phyloP scores from a whole-genome alignment of 2,888 invertebrate species.

The Kryphioiulus occultus region DNA sequence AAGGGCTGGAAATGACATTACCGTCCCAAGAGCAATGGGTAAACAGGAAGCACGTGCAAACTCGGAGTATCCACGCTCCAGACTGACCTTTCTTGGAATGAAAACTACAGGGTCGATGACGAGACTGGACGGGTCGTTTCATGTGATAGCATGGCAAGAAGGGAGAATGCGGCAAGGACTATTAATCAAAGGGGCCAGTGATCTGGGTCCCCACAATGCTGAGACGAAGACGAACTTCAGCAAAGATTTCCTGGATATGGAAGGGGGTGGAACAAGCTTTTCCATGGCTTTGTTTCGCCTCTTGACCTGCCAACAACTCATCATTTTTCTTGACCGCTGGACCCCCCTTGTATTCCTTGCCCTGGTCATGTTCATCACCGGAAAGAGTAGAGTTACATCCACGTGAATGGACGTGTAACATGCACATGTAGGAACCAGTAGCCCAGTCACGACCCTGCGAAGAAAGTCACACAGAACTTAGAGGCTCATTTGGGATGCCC shows the following conservation, averaged over 20 bases:
- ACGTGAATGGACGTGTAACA: background rate
- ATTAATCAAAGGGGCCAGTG: background rate
- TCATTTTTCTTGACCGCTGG: background rate
- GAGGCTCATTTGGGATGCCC: too few species aligned
- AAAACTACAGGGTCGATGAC: background rate
- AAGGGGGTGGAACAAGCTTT: background rate
- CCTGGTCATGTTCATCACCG: background rate
- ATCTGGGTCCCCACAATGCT: conserved; percentile 3
- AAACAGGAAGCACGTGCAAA: conserved; percentile 20
- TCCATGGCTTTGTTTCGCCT: background rate
- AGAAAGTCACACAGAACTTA: too few species aligned
- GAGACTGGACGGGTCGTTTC: background rate
- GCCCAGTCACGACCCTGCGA: background rate
- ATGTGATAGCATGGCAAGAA: background rate
- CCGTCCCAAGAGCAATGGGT: background rate
- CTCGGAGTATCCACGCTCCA: background rate
- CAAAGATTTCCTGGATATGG: background rate
- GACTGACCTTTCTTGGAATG: background rate
- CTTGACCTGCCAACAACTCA: conserved; percentile 24
- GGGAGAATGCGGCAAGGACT: background rate
- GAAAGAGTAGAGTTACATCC: background rate
- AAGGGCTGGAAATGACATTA: background rate
- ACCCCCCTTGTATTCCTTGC: background rate
- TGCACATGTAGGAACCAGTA: background rate
- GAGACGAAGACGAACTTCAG: background rate